A percentile compares a stretch with the other conserved stretches of the same genome.
These are phyloP conservation scores for Temnopleurus reevesii DNA, from an alignment of 53 echinoderm and acorn worm species.

Conservation along the genomic window DNA sequence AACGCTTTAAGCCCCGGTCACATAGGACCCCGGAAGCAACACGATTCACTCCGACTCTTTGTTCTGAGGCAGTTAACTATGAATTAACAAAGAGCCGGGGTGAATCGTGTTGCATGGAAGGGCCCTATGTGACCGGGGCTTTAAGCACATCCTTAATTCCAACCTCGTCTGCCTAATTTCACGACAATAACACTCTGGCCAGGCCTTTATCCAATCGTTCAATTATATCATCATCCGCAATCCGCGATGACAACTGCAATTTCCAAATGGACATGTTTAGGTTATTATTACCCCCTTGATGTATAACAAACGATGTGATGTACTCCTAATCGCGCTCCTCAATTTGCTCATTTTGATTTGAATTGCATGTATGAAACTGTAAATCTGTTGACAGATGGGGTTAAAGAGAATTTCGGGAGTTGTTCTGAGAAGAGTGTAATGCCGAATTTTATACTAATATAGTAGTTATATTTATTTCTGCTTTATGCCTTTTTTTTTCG, in stretches of 20 bases:
- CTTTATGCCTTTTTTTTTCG: too few species aligned
- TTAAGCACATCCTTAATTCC: background rate
- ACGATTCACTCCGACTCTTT: too few species aligned
- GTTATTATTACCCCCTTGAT: background rate
- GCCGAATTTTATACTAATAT: too few species aligned
- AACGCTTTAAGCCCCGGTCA: too few species aligned
- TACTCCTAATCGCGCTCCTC: background rate
- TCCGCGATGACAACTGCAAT: background rate
- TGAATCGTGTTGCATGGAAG: too few species aligned
- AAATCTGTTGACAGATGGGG: background rate
- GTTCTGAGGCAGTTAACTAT: too few species aligned
- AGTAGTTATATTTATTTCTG: too few species aligned
- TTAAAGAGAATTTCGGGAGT: too few species aligned
- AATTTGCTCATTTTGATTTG: background rate
- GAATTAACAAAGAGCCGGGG: too few species aligned
- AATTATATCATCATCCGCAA: constrained; percentile 7
- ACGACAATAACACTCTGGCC: constrained; percentile 7
- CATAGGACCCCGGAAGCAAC: too few species aligned
- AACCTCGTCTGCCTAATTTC: constrained; percentile 14
- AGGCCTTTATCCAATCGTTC: background rate
- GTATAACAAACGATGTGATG: background rate
- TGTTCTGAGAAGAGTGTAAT: too few species aligned
- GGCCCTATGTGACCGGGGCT: too few species aligned
- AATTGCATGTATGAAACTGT: background rate
- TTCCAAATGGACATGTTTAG: background rate